Evolutionary conservation across 2,888 invertebrate species (phyloP).

Genomic region (Perizoma flavofasciatum): DNA sequence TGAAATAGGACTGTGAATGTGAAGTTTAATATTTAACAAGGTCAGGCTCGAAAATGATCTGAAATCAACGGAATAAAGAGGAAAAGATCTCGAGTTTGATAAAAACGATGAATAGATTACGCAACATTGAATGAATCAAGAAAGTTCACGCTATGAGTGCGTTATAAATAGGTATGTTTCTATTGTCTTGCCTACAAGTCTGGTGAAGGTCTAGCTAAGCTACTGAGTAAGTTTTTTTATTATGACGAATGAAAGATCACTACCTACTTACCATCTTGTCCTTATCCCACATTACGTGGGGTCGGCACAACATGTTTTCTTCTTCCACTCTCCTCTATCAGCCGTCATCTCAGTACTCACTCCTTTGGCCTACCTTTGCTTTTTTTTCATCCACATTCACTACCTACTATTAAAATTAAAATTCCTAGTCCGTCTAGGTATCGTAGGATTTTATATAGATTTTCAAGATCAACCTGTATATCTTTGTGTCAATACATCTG

Average conservation of each 20-base stretch:
- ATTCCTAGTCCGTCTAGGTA: too few species aligned
- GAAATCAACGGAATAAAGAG: constrained; percentile 10
- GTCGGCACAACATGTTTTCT: too few species aligned
- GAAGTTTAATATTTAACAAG: constrained; percentile 9
- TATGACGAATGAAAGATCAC: background rate
- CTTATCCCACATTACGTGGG: too few species aligned
- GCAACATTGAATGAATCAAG: constrained; percentile 23
- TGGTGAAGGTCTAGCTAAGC: constrained; percentile 33
- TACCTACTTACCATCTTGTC: too few species aligned
- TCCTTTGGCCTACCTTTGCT: too few species aligned
- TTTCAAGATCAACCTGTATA: too few species aligned
- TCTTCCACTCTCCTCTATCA: too few species aligned
- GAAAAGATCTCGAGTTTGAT: constrained; percentile 5
- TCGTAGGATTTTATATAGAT: too few species aligned
- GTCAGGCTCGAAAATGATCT: constrained; percentile 6
- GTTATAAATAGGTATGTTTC: constrained; percentile 25
- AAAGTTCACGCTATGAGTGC: constrained; percentile 24
- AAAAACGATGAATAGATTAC: constrained; percentile 7
- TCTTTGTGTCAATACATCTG: too few species aligned
- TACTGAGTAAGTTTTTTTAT: background rate
- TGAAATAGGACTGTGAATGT: background rate
- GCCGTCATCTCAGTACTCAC: too few species aligned
- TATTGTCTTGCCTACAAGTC: constrained; percentile 30
- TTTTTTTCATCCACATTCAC: too few species aligned
- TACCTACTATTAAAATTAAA: background rate